Base-by-base conservation (phyloP, 1,140 invertebrate genomes). In the Sminthurides bifidus region DNA sequence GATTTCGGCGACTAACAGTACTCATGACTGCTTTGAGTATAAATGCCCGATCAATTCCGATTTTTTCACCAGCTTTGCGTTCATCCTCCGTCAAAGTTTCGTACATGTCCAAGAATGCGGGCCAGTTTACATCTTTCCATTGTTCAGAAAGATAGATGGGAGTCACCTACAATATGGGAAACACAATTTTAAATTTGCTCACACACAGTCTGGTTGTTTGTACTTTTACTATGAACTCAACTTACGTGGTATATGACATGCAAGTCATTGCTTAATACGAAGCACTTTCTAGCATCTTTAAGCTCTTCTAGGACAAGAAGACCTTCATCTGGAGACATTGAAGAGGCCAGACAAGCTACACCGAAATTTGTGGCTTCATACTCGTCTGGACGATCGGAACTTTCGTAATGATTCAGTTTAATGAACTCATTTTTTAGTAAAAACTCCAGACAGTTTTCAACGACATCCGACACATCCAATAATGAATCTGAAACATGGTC, bases 241-340 rank as follows among this genome's bases (percentile, higher is more conserved):
- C 46, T 6, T 63, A 92, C 87, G 65, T 93, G 74, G 72, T 97
- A 98, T 44, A 98, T 80, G 30, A 97, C 78, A 72, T 98, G 95
- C 0, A 98, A 75, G 68, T 98, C 93, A 61, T 84, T 91, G 67
- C 96, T 91, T 10, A 98, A 73, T 0, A 92, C 90, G 69, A 98
- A 86, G 66, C 84, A 87, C 65, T 83, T 80, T 35, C 91, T 75
- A 0, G 93, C 91, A 71, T 83, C 85, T 68, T 92, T 81, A n/a
- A 98, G 68, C 70, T 97, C 93, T 64, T 81, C 79, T 67, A 95
- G 89, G n/a, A 97, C 76, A 30, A 81, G 76, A 3, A 95, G 73
- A 2, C 88, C 92, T 68, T 97, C 91, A 68, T 86, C 84, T 0
- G 93, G 93, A 17, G 90, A 82, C 68, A 98, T 79, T 0, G 91